Base-by-base conservation (phyloP, 2,797 vertebrate species). In the Chloroceryle amazona region DNA sequence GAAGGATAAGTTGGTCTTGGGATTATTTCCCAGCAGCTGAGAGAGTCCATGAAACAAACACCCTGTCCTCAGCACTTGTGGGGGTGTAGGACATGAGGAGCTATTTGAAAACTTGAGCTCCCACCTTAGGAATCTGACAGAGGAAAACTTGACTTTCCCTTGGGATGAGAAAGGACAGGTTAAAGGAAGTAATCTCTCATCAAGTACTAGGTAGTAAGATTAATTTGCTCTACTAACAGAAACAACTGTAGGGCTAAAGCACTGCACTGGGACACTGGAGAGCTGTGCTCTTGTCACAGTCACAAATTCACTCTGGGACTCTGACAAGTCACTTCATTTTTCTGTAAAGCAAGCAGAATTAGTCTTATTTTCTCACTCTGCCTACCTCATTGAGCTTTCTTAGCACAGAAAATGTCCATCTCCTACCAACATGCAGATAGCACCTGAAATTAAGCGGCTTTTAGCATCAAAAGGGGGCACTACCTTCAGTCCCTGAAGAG, bases 1-100 rank as follows among this genome's bases (percentile, higher is more conserved):
- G 29, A 91, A 44, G 26, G 79, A 22, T 14, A 28, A 70, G 6
- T 83, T 71, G 44, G 41, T 44, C 7, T 55, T 16, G 39, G 61
- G 85, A 66, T 85, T 76, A 23, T 58, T 80, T 73, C 60, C 75
- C 58, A 35, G 21, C 86, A 88, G 71, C 57, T 80, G 42, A n/a
- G 82, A 21, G 31, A 81, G 55, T 22, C 73, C 73, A 81, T 57
- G 42, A 23, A 47, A 42, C 18, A 25, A 47, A 42, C 15, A 25
- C 22, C 33, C 42, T 73, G 39, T 35, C 51, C 55, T 61, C 14
- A 10, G 70, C 58, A 25, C 28, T 31, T 22, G 2, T 1, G 7
- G 19, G 18, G 10, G 4, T 3, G 20, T 17, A 37, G 79, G 44
- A 58, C 11, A 17, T 0, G 26, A 78, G 33, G n/a, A 61, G n/a